phyloP scores from a whole-genome alignment of 1,140 invertebrate genomes.

The Luehdorfia chinensis region DNA sequence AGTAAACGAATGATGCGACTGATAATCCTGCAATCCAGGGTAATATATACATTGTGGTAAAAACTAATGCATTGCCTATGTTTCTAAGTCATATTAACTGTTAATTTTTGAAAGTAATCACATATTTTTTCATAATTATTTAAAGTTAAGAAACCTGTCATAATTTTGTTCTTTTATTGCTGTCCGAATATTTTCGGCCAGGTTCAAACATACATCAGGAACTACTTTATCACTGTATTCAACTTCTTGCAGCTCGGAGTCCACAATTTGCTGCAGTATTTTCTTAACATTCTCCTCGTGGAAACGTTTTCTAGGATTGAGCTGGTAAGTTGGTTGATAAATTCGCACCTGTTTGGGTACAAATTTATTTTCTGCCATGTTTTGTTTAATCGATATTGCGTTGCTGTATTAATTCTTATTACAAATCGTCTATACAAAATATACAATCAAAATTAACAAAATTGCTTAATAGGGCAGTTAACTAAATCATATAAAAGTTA shows the following conservation, averaged over 20 bases:
- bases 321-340: constrained; percentile 69
- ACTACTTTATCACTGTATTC: constrained; percentile 66
- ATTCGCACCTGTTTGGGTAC: constrained; percentile 54
- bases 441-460: no score
- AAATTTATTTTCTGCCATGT: constrained; percentile 40
- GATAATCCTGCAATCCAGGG: no score
- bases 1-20: no score
- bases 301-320: constrained; percentile 59
- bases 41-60: no score
- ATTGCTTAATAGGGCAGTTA: no score
- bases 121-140: no score
- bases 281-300: constrained; percentile 56
- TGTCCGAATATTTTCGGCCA: constrained; percentile 58
- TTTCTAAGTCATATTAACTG: no score
- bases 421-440: no score
- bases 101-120: no score
- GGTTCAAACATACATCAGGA: constrained; percentile 55
- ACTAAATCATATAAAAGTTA: no score
- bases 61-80: no score
- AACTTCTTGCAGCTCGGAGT: constrained; percentile 59
- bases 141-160: constrained; percentile 52
- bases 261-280: constrained; percentile 54
- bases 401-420: no score
- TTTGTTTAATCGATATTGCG: constrained; percentile 54
- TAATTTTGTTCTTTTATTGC: constrained; percentile 70